Base-by-base conservation (phyloP, 2,888 invertebrate genomes). In the Callosobruchus maculatus region DNA sequence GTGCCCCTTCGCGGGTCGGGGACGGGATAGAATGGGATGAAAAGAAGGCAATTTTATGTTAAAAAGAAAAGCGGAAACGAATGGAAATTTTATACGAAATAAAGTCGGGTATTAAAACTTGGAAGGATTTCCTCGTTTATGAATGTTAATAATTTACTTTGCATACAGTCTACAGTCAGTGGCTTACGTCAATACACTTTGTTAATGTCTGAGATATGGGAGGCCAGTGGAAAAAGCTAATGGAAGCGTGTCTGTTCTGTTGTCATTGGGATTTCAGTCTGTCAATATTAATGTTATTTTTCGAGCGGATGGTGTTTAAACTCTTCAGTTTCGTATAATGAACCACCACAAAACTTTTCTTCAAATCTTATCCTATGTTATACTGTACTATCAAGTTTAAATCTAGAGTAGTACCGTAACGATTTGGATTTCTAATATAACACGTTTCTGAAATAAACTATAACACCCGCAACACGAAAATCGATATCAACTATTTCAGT, bases 71-170 rank as follows among this genome's bases (percentile, higher is more conserved):
- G 82, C 82, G 83, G 82, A 84, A 83, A 85, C 84, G 85, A 85
- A 86, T 86, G 86, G 85, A 86, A 86, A 87, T 87, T 87, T 86
- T 86, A 86, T 86, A 84, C 85, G 85, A 85, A 85, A 85, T 84
- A 85, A 86, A 85, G 85, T 85, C 84, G 82, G 80, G 84, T 83
- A 85, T 86, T 85, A 86, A 86, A 87, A 85, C 83, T 85, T 83
- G 81, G 79, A 78, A 83, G 83, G 84, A 83, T 84, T 85, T 84
- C 85, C 21, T 84, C 85, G 85, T 86, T 87, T 86, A 86, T 85
- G 86, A 87, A 86, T 86, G 86, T 85, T 86, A 86, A 86, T 87
- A 86, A 87, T 86, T 86, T 86, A 86, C 86, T 86, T 86, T 86
- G 86, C 86, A 86, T 86, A 85, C 81, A 83, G 49, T 49, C 49